A percentile compares a stretch with the other conserved stretches of the same genome.
These are phyloP conservation scores for Cercopithecus hamlyni DNA, from an alignment of 2,797 vertebrate genomes.

Conservation along the genomic window DNA sequence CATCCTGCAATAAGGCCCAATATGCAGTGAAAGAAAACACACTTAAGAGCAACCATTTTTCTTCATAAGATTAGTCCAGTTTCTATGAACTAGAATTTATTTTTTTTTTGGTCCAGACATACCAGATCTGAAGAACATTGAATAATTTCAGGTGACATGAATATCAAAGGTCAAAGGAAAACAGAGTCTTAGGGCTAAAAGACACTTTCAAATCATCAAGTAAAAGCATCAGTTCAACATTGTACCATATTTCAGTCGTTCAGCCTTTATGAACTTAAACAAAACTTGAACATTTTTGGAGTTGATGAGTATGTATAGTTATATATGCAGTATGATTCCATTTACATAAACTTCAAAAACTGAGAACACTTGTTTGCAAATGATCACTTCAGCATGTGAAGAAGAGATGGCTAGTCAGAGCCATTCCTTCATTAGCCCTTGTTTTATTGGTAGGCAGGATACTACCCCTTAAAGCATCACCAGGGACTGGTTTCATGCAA, in stretches of 20 bases:
- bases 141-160: conserved; percentile 48
- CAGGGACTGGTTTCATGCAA: neutral
- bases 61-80: neutral
- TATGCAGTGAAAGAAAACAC: neutral
- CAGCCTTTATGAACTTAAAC: neutral
- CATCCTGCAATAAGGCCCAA: neutral
- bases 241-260: neutral
- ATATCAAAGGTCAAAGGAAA: neutral
- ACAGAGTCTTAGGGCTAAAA: neutral
- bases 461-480: neutral
- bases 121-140: neutral
- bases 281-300: neutral
- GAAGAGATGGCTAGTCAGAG: neutral
- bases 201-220: neutral
- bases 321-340: neutral
- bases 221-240: neutral
- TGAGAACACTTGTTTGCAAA: neutral
- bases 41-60: neutral
- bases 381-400: neutral
- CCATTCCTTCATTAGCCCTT: neutral
- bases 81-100: neutral
- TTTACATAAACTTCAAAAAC: neutral
- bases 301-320: neutral
- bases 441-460: neutral
- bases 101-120: neutral